Conservation (phyloP, 1,140 invertebrate genomes). For the Wiebesia pumilae region DNA sequence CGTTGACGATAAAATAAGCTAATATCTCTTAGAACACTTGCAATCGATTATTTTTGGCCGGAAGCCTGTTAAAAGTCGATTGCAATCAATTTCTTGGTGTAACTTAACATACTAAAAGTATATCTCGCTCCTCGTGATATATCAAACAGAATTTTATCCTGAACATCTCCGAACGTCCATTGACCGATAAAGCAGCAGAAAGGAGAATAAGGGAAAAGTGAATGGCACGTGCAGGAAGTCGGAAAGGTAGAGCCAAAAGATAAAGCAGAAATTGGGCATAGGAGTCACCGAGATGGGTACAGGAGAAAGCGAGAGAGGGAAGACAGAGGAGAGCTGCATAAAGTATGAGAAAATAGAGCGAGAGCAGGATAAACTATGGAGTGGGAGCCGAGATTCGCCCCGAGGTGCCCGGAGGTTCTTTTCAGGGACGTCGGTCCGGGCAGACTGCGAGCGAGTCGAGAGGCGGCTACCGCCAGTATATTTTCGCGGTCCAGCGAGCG, state of each 20-base stretch:
- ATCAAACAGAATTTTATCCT: neutral
- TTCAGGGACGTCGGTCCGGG: conserved; percentile 45
- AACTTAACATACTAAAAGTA: too few relatives aligned
- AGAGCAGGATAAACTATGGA: neutral
- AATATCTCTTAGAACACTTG: too few relatives aligned
- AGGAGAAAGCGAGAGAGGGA: neutral
- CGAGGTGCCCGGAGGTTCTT: conserved; percentile 47
- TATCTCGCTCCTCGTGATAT: too few relatives aligned
- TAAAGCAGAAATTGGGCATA: neutral
- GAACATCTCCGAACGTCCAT: neutral
- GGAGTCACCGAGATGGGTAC: neutral
- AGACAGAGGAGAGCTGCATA: neutral
- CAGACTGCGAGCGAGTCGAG: neutral
- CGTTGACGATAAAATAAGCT: too few relatives aligned
- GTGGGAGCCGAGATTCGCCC: conserved; percentile 29
- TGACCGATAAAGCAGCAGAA: neutral
- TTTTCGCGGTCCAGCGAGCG: conserved; percentile 76
- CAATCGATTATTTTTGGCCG: neutral
- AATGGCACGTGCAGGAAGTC: neutral
- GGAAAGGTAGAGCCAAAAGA: neutral
- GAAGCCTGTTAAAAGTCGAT: too few relatives aligned
- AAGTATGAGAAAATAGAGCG: conserved; percentile 7
- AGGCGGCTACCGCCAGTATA: conserved; percentile 62
- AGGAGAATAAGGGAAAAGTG: neutral
- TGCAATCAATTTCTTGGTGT: too few relatives aligned